Conservation (phyloP, 2,888 invertebrate genomes). For the Netelia fuscicornis region DNA sequence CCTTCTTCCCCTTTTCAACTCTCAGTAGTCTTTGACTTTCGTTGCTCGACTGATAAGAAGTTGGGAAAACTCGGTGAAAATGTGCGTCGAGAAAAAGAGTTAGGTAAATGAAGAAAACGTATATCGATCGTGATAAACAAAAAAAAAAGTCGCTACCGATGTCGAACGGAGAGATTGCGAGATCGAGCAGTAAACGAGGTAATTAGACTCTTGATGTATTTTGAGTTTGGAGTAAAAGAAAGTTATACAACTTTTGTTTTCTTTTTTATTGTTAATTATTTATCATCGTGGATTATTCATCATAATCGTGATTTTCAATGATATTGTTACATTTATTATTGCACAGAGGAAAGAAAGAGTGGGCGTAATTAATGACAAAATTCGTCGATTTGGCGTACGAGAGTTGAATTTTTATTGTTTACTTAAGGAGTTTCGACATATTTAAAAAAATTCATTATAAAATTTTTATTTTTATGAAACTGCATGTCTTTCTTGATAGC, state of each 20-base stretch:
- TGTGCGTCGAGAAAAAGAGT: constrained; percentile 34
- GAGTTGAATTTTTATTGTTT: too few species aligned
- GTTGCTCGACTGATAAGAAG: constrained; percentile 61
- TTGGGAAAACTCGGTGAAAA: constrained; percentile 42
- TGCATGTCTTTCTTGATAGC: too few species aligned
- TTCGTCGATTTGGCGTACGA: too few species aligned
- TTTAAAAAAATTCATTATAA: too few species aligned
- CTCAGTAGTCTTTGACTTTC: constrained; percentile 55
- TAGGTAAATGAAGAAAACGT: constrained; percentile 43
- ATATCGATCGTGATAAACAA: constrained; percentile 45
- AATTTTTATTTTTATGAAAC: too few species aligned
- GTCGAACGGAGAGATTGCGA: constrained; percentile 1
- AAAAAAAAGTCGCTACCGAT: not conserved
- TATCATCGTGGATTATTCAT: not conserved
- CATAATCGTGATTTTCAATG: not conserved
- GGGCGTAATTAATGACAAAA: too few species aligned
- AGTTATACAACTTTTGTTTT: not conserved
- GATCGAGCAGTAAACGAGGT: not conserved
- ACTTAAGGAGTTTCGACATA: too few species aligned
- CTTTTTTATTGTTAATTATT: not conserved
- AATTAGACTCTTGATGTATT: constrained; percentile 40
- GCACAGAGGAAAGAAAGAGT: too few species aligned
- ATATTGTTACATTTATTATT: too few species aligned
- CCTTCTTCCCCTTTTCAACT: not conserved
- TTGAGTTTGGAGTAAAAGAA: not conserved